Evolutionary conservation across 1,140 invertebrate species (phyloP).

Genomic region (Triops longicaudatus): DNA sequence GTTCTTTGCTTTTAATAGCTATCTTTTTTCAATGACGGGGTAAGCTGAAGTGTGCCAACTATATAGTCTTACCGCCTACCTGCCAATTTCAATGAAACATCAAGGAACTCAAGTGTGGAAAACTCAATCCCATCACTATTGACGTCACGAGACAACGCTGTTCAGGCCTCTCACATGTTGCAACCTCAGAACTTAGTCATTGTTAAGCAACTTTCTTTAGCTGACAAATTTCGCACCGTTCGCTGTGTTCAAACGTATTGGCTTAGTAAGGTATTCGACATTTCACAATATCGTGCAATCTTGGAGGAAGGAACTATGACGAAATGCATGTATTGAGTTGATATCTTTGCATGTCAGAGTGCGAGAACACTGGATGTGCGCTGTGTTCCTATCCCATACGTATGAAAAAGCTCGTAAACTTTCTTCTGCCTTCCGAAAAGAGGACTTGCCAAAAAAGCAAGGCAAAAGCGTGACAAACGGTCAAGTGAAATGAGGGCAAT

Average conservation of each 20-base stretch:
- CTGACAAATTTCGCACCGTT: too few relatives aligned
- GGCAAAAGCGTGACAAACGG: neutral
- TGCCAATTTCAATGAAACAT: constrained; percentile 12
- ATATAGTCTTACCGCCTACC: neutral
- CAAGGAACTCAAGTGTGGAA: constrained; percentile 6
- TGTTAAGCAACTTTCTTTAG: neutral
- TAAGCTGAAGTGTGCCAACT: constrained; percentile 6
- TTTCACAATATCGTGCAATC: too few relatives aligned
- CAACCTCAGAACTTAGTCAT: neutral
- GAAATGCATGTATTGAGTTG: too few relatives aligned
- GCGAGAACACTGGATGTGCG: too few relatives aligned
- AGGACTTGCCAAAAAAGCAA: neutral
- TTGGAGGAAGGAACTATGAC: too few relatives aligned
- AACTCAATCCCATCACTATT: neutral
- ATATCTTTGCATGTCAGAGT: neutral
- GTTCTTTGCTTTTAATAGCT: constrained; percentile 12
- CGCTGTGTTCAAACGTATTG: too few relatives aligned
- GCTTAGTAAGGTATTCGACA: too few relatives aligned
- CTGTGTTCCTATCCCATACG: neutral
- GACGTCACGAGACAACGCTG: constrained; percentile 6
- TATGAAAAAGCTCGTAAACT: neutral
- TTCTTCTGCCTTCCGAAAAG: neutral
- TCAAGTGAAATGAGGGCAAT: neutral
- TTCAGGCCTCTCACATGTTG: neutral
- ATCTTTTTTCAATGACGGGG: neutral